phyloP scores from a whole-genome alignment of 1,140 invertebrate genomes.

The Ceratoteleas bidentatus region DNA sequence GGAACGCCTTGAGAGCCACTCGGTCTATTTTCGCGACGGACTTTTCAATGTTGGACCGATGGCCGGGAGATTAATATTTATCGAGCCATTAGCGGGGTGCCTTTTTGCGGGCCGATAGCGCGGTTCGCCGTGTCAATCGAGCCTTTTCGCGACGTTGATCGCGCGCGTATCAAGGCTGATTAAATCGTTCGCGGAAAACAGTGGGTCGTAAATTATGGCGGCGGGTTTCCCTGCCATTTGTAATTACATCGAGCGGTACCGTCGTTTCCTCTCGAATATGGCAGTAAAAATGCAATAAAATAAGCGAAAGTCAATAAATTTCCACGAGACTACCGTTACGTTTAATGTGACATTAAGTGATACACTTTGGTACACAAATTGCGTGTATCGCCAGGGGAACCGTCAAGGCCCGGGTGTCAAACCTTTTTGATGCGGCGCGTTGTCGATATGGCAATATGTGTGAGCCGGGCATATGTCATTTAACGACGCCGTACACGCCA shows the following conservation, averaged over 20 bases:
- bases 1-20: constrained; percentile 6
- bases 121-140: not conserved
- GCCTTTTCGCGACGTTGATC: not conserved
- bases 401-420: constrained; percentile 29
- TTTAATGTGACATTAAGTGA: constrained; percentile 44
- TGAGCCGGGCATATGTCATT: constrained; percentile 44
- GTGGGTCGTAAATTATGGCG: not conserved
- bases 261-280: constrained; percentile 25
- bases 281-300: constrained; percentile 48
- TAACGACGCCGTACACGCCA: constrained; percentile 38
- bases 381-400: constrained; percentile 17
- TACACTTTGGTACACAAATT: constrained; percentile 40
- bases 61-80: constrained; percentile 8
- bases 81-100: not conserved
- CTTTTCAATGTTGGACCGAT: not conserved
- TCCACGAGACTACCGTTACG: constrained; percentile 28
- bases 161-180: constrained; percentile 1
- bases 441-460: constrained; percentile 48
- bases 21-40: constrained; percentile 4
- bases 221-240: not conserved
- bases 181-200: not conserved
- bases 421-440: constrained; percentile 19
- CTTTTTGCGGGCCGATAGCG: not conserved
- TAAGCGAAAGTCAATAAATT: constrained; percentile 49
- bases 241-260: constrained; percentile 6